Base-by-base conservation (phyloP, 2,888 invertebrate genomes). In the Encarsia formosa region DNA sequence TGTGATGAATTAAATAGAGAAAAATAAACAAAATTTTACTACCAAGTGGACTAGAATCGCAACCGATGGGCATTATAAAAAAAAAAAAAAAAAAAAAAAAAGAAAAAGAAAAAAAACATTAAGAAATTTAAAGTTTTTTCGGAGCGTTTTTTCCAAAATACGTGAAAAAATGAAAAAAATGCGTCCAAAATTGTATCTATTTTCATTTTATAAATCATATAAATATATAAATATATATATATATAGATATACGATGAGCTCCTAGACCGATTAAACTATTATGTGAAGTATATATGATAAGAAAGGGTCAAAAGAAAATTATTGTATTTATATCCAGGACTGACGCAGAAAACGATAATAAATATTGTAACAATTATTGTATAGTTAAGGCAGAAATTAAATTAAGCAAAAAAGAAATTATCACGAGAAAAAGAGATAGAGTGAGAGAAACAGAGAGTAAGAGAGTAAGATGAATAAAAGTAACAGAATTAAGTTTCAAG, bases 11-110 rank as follows among this genome's bases (percentile, higher is more conserved):
- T 47, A 26, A 34, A 23, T 41, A 11, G 26, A 13, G 9, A 52
- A 47, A 52, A 52, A 59, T n/a, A 59, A 57, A 67, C 70, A 71
- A 71, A 73, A 72, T 70, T 73, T 71, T 70, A 70, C 70, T 72
- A 73, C 72, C 68, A 73, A 74, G 72, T 71, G 73, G 69, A 73
- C 70, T 73, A 73, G 71, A 74, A 73, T 73, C 71, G 73, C 72
- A 73, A 73, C 73, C 73, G 71, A 74, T 73, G 73, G 73, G 73
- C 73, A 74, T 74, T 73, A 73, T 66, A 68, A 70, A 64, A 62
- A 63, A 59, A 56, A 63, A 65, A 63, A 65, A 61, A 54, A 59
- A 64, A 63, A 60, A 54, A 51, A 50, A 40, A 55, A 56, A 50
- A 44, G 35, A 26, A 34, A 52, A 44, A 44, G n/a, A 22, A 49